Percentiles rank a stretch among this genome's conserved stretches.
These are phyloP conservation scores for Xerus rutilus DNA, from an alignment of 2,797 vertebrate species.

Conservation along the genomic window DNA sequence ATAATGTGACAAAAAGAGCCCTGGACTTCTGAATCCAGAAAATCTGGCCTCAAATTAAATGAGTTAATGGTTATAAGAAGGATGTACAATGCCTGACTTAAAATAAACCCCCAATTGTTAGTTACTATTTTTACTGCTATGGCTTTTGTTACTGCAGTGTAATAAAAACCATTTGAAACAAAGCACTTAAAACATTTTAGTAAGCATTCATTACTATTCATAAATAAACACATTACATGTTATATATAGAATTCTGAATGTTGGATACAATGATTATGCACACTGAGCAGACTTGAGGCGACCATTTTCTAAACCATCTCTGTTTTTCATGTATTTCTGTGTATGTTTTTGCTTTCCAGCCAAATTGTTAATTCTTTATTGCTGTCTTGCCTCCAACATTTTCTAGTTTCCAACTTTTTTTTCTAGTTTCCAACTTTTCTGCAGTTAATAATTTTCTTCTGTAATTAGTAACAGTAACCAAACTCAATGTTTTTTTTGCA, in stretches of 20 bases:
- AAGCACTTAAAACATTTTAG: slow-evolving; percentile 46
- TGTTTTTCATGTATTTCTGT: slow-evolving; percentile 65
- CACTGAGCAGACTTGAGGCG: neutral
- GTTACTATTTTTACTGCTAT: slow-evolving; percentile 44
- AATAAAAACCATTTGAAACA: slow-evolving; percentile 54
- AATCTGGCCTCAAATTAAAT: neutral
- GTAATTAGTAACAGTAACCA: slow-evolving; percentile 79
- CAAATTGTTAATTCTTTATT: slow-evolving; percentile 74
- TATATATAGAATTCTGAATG: neutral
- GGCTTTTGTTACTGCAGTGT: neutral
- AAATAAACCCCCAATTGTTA: neutral
- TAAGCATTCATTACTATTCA: slow-evolving; percentile 43
- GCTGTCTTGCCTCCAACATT: slow-evolving; percentile 66
- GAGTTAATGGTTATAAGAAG: neutral
- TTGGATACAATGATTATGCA: neutral
- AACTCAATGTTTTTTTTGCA: slow-evolving; percentile 42
- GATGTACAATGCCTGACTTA: neutral
- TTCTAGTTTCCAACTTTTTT: slow-evolving; percentile 72
- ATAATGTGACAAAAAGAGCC: neutral
- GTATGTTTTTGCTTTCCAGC: slow-evolving; percentile 57
- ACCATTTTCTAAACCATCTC: slow-evolving; percentile 52
- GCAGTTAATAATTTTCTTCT: slow-evolving; percentile 69
- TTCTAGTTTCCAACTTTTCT: slow-evolving; percentile 70
- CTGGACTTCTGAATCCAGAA: neutral
- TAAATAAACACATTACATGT: slow-evolving; percentile 4